phyloP scores from a whole-genome alignment of 2,797 vertebrate genomes.

The Esox masquinongy region DNA sequence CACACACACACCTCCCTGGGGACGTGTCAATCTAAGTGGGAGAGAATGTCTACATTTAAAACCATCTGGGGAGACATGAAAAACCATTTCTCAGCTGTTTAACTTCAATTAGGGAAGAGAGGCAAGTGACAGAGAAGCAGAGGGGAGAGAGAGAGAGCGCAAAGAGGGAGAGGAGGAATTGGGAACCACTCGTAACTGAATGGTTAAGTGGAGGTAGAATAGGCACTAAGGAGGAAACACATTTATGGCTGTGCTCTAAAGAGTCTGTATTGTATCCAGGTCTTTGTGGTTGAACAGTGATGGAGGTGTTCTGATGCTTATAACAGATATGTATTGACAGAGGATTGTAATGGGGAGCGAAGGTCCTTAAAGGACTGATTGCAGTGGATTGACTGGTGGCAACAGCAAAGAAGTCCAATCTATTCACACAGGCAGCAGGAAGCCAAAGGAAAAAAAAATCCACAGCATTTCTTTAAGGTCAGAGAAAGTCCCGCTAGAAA shows the following conservation, averaged over 20 bases:
- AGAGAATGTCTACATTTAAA: slow-evolving; percentile 75
- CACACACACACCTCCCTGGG: slow-evolving; percentile 62
- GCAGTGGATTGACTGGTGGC: slow-evolving; percentile 18
- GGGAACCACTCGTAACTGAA: slow-evolving; percentile 49
- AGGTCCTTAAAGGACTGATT: slow-evolving; percentile 35
- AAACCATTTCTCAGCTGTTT: slow-evolving; percentile 66
- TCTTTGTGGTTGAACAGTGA: slow-evolving; percentile 61
- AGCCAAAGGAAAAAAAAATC: slow-evolving; percentile 46
- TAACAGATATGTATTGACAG: slow-evolving; percentile 61
- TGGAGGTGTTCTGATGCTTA: slow-evolving; percentile 59
- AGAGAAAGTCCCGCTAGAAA: slow-evolving; percentile 28
- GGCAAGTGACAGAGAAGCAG: background rate
- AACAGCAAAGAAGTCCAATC: slow-evolving; percentile 34
- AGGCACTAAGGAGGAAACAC: slow-evolving; percentile 45
- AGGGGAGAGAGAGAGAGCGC: background rate
- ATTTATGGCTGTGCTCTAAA: slow-evolving; percentile 61
- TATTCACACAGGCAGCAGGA: slow-evolving; percentile 25
- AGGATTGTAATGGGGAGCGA: slow-evolving; percentile 53
- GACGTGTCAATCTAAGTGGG: slow-evolving; percentile 73
- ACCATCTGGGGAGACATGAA: slow-evolving; percentile 65
- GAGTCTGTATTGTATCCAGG: slow-evolving; percentile 55
- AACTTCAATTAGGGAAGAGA: slow-evolving; percentile 66
- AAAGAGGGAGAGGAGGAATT: background rate
- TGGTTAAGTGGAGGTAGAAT: slow-evolving; percentile 55
- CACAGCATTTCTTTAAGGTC: slow-evolving; percentile 45